phyloP scores from a whole-genome alignment of 2,113 vertebrate species.

The Sciurus niger region DNA sequence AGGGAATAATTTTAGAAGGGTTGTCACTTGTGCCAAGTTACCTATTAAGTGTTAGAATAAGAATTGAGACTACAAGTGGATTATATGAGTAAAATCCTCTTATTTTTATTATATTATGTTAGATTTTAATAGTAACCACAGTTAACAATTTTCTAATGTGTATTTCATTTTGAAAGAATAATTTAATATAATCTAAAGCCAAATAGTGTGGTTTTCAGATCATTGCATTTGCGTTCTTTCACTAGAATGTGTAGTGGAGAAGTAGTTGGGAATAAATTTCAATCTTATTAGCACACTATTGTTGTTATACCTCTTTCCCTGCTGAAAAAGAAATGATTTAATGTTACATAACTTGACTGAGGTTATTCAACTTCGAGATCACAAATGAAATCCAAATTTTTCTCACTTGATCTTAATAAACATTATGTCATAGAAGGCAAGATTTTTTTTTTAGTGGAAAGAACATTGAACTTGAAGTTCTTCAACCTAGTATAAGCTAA shows the following conservation, averaged over 20 bases:
- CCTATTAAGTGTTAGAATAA: not conserved
- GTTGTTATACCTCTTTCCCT: not conserved
- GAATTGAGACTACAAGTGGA: not conserved
- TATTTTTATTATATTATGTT: slow-evolving; percentile 7
- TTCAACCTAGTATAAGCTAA: not conserved
- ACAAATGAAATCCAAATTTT: slow-evolving; percentile 24
- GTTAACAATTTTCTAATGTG: not conserved
- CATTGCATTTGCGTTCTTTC: not conserved
- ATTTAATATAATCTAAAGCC: not conserved
- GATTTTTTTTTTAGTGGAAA: not conserved
- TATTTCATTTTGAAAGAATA: not conserved
- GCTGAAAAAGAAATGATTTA: not conserved
- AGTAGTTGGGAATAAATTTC: slow-evolving; percentile 1
- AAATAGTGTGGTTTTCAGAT: slow-evolving; percentile 42
- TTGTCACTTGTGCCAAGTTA: not conserved
- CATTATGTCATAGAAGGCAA: not conserved
- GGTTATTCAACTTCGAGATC: not conserved
- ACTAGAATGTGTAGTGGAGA: not conserved
- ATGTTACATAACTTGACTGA: not conserved
- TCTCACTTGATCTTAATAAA: not conserved
- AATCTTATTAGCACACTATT: not conserved
- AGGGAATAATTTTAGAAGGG: not conserved
- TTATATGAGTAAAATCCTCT: not conserved
- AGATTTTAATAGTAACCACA: slow-evolving; percentile 19
- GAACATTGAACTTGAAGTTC: not conserved